These are phyloP conservation scores for Lutjanus campechanus DNA, from an alignment of 2,797 vertebrate species.

Conservation along the genomic window DNA sequence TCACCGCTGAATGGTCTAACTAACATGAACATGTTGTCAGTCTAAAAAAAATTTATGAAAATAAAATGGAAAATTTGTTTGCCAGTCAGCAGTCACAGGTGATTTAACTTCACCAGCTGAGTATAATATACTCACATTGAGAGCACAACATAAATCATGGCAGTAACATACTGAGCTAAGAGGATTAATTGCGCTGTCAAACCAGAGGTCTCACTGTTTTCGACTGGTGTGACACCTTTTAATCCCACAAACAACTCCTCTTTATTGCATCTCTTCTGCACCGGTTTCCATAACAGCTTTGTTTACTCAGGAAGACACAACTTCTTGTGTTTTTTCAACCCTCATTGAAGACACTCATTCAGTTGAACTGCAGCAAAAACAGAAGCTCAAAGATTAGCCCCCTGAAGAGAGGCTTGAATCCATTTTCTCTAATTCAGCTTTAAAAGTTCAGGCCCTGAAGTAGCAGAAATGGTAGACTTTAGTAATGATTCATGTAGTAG, in stretches of 20 bases:
- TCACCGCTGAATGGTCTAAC: neutral
- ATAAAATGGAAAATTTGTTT: slow-evolving; percentile 12
- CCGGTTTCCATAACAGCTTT: slow-evolving; percentile 24
- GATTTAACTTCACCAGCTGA: slow-evolving; percentile 23
- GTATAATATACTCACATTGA: slow-evolving; percentile 5
- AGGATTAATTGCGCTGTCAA: slow-evolving; percentile 52
- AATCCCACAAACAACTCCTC: slow-evolving; percentile 43
- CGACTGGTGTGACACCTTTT: slow-evolving; percentile 37
- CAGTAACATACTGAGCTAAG: slow-evolving; percentile 34
- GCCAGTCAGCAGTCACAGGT: slow-evolving; percentile 4
- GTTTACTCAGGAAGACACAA: slow-evolving; percentile 37
- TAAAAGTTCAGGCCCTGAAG: slow-evolving; percentile 52
- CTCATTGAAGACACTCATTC: slow-evolving; percentile 34
- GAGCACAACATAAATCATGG: slow-evolving; percentile 25
- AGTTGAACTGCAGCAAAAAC: slow-evolving; percentile 33
- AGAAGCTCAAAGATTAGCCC: slow-evolving; percentile 35
- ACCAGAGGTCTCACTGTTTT: slow-evolving; percentile 44
- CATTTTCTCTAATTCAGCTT: slow-evolving; percentile 50
- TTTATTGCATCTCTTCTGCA: slow-evolving; percentile 24
- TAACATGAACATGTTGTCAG: neutral
- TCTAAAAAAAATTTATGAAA: neutral
- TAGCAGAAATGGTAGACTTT: slow-evolving; percentile 40
- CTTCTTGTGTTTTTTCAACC: slow-evolving; percentile 35
- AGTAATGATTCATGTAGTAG: slow-evolving; percentile 53
- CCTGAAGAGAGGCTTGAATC: slow-evolving; percentile 43